Conservation (phyloP, 2,113 vertebrate species). For the Phrynocephalus versicolor region DNA sequence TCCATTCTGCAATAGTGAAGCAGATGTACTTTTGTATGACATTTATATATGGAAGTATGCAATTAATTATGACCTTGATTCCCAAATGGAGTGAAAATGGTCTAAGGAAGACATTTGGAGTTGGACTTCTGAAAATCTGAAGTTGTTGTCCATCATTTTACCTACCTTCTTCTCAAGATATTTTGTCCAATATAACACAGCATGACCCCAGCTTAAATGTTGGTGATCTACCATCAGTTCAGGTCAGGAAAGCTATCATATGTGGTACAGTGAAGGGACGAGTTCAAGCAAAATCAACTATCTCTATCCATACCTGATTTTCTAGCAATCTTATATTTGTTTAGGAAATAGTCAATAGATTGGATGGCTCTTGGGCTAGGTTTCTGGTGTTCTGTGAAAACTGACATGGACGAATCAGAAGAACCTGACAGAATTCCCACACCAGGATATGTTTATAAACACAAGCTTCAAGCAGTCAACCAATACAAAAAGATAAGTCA, state of each 20-base stretch:
- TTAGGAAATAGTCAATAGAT: neutral
- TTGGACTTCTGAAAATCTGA: neutral
- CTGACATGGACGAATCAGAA: neutral
- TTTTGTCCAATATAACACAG: neutral
- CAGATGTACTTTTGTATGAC: slow-evolving; percentile 29
- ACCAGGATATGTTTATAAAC: neutral
- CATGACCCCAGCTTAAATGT: neutral
- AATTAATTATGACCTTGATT: slow-evolving; percentile 1
- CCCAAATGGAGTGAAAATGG: neutral
- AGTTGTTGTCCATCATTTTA: neutral
- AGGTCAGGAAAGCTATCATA: neutral
- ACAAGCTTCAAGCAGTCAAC: neutral
- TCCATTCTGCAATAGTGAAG: neutral
- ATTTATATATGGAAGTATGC: neutral
- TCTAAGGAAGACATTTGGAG: neutral
- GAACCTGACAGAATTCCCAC: neutral
- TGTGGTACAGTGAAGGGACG: neutral
- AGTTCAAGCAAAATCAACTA: neutral
- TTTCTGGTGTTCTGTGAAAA: neutral
- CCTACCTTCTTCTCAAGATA: neutral
- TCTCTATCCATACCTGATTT: neutral
- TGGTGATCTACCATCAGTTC: neutral
- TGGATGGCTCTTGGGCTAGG: neutral
- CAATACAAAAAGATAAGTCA: neutral
- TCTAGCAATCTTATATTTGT: neutral